phyloP scores from a whole-genome alignment of 2,797 vertebrate species.

The Channa striata region DNA sequence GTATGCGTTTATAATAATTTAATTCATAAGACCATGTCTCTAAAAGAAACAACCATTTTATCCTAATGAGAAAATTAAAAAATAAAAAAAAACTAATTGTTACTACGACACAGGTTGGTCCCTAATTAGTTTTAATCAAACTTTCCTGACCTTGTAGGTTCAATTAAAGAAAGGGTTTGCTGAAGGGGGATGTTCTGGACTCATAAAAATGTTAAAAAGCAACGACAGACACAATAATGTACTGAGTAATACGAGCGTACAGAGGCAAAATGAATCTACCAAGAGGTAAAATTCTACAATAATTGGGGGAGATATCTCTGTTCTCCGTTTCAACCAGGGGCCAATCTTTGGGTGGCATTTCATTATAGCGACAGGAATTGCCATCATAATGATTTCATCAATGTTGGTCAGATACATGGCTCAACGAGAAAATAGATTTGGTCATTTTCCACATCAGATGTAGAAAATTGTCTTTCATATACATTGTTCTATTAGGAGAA shows the following conservation, averaged over 20 bases:
- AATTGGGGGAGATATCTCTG: conserved; percentile 84
- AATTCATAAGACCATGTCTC: conserved; percentile 11
- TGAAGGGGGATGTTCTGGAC: conserved; percentile 54
- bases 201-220: conserved; percentile 72
- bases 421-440: conserved; percentile 87
- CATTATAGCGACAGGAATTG: conserved; percentile 90
- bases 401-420: conserved; percentile 91
- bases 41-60: conserved; percentile 31
- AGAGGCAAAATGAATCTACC: conserved; percentile 81
- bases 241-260: conserved; percentile 67
- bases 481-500: conserved; percentile 88
- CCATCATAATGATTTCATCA: conserved; percentile 93
- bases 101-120: conserved; percentile 34
- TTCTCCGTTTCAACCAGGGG: conserved; percentile 85
- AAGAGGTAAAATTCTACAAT: conserved; percentile 82
- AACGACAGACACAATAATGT: conserved; percentile 56
- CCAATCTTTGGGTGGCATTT: conserved; percentile 86
- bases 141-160: conserved; percentile 38
- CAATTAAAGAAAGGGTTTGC: conserved; percentile 59
- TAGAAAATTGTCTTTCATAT: conserved; percentile 89
- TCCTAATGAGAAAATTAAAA: conserved; percentile 22
- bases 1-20: conserved; percentile 4
- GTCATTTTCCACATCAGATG: conserved; percentile 85
- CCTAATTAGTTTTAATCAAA: conserved; percentile 46
- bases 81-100: conserved; percentile 48